These are phyloP conservation scores for Lepidurus packardi DNA, from an alignment of 1,140 invertebrate species.

Conservation along the genomic window DNA sequence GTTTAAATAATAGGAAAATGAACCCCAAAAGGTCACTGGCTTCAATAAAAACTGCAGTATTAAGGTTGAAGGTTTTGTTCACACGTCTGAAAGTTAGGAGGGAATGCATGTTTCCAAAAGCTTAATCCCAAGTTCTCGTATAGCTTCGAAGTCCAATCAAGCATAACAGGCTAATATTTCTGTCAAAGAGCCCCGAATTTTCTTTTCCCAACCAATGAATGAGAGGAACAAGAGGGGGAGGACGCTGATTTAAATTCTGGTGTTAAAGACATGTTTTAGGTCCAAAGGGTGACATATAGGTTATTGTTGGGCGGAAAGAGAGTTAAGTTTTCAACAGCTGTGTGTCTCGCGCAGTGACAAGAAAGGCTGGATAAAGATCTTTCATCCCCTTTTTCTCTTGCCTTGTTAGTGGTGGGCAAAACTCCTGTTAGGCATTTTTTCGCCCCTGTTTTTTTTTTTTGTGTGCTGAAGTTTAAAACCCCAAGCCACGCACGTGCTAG, in stretches of 20 bases:
- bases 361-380: not conserved
- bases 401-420: not conserved
- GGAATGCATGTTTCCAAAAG: not conserved
- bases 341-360: not conserved
- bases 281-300: constrained; percentile 21
- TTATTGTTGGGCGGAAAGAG: constrained; percentile 8
- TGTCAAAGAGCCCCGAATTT: not conserved
- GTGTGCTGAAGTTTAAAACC: no score
- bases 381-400: not conserved
- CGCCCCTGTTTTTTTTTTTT: no score
- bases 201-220: not conserved
- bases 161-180: not conserved
- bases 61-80: no score
- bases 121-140: not conserved
- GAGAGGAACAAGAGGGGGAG: not conserved
- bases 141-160: not conserved
- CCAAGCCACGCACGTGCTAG: no score
- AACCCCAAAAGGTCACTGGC: no score
- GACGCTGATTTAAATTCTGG: not conserved
- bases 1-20: no score
- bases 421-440: no score
- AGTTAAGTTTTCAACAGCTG: constrained; percentile 12
- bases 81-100: no score
- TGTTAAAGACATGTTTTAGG: constrained; percentile 15
- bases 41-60: no score